A percentile compares a stretch with the other conserved stretches of the same genome.
Evolutionary conservation across 2,888 invertebrate genomes (phyloP).

Genomic region (Tinea trinotella): DNA sequence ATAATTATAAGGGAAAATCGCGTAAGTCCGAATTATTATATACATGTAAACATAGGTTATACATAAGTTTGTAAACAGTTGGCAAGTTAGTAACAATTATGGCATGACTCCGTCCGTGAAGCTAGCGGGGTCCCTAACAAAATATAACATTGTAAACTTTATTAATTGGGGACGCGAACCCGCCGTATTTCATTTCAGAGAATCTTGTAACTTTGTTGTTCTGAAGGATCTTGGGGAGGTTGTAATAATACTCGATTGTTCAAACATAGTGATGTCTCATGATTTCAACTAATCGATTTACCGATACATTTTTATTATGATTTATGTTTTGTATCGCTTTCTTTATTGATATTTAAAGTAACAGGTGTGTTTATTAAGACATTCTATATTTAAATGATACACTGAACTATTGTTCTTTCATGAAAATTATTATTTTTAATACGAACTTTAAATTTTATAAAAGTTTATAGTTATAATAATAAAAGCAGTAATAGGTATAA

Average conservation of each 20-base stretch:
- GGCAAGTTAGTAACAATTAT: background rate
- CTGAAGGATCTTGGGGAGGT: background rate
- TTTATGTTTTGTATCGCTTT: too few species aligned
- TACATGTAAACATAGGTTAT: background rate
- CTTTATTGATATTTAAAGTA: too few species aligned
- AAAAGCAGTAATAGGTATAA: too few species aligned
- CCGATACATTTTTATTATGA: background rate
- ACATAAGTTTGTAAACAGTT: slow-evolving; percentile 3
- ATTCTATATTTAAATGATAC: too few species aligned
- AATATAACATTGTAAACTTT: slow-evolving; percentile 10
- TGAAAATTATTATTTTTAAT: too few species aligned
- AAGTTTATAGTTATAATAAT: too few species aligned
- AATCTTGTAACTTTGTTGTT: slow-evolving; percentile 7
- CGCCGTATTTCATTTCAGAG: background rate
- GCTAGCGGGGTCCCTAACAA: slow-evolving; percentile 8
- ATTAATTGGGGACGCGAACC: slow-evolving; percentile 13
- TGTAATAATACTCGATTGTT: background rate
- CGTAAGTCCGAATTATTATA: too few species aligned
- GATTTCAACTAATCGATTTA: background rate
- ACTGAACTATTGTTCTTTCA: too few species aligned
- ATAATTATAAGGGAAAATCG: too few species aligned
- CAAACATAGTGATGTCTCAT: background rate
- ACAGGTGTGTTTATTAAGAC: too few species aligned
- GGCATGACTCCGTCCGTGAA: background rate
- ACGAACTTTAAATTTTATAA: too few species aligned